Base-by-base conservation (phyloP, 1,140 invertebrate genomes). In the Globodera rostochiensis region DNA sequence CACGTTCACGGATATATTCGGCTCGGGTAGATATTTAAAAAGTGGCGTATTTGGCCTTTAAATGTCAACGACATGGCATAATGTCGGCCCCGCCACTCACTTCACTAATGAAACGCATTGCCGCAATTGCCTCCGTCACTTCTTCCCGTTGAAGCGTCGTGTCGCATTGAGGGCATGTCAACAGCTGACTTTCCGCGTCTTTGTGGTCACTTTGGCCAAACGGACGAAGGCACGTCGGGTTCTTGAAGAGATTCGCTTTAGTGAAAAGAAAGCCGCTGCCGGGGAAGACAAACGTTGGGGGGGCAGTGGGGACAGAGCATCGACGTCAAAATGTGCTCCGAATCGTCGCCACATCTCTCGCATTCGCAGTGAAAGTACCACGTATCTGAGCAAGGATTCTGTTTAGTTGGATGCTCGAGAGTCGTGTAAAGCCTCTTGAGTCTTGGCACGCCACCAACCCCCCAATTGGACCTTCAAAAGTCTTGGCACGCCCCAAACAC, bases 331-430 rank as follows among this genome's bases (percentile, higher is more conserved):
- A 89, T 74, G 60, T 89, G 80, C 45, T 89, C 88, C 5, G 57
- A 60, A n/a, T 74, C 60, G 67, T 89, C 88, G 5, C 49, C 67
- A 73, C 88, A 89, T 46, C 88, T 74, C 13, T 80, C 80, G 75
- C 88, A 89, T n/a, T 90, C 60, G 73, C 88, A 89, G 7, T 87
- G 75, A 70, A 89, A 89, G 70, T 86, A 88, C 87, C 87, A 88
- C 11, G 87, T 88, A 64, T 78, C 77, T 64, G 19, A 64, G 46
- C 8, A 70, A 13, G 11, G 13, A 13, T 70, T 70, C 45, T 70
- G 9, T 7, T 70, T 25, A 9, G 36, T 36, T 36, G 36, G 36
- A 3, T 36, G 36, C 36, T 36, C 36, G 36, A 36, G 3, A 36
- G 36, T 36, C 36, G 36, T 36, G 36, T 36, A 36, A 36, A 36